These are phyloP conservation scores for Drosophila pseudoobscura DNA, from an alignment of 1,140 invertebrate genomes.

Conservation along the genomic window DNA sequence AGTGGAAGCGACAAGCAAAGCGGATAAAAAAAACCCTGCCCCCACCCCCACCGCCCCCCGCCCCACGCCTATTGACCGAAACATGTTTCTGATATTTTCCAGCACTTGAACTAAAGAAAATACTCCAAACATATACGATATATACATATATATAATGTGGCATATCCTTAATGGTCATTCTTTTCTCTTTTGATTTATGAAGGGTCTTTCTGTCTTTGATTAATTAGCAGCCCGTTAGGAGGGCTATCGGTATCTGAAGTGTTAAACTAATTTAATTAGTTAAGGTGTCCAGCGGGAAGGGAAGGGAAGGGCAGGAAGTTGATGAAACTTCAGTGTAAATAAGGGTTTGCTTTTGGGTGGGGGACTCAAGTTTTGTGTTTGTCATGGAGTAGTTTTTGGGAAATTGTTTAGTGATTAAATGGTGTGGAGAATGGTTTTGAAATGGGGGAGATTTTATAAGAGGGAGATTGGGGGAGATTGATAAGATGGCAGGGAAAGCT, in stretches of 20 bases:
- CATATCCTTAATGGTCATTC: constrained; percentile 56
- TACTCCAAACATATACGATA: constrained; percentile 1
- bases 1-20: constrained; percentile 69
- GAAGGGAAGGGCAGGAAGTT: background rate
- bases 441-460: too few relatives aligned
- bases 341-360: too few relatives aligned
- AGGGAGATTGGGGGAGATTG: too few relatives aligned
- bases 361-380: too few relatives aligned
- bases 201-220: constrained; percentile 17
- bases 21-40: constrained; percentile 36
- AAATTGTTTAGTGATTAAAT: too few relatives aligned
- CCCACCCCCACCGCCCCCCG: background rate
- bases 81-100: constrained; percentile 71
- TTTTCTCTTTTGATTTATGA: constrained; percentile 59
- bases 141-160: constrained; percentile 7
- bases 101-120: constrained; percentile 35
- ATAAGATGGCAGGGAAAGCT: too few relatives aligned
- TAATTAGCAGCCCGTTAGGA: constrained; percentile 12
- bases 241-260: constrained; percentile 11
- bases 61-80: constrained; percentile 59
- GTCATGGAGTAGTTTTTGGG: too few relatives aligned
- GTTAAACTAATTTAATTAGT: constrained; percentile 22
- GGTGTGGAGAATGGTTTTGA: too few relatives aligned
- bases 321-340: background rate
- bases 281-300: background rate